These are phyloP conservation scores for Mus spretus DNA, from an alignment of 2,797 vertebrate genomes.

Conservation along the genomic window DNA sequence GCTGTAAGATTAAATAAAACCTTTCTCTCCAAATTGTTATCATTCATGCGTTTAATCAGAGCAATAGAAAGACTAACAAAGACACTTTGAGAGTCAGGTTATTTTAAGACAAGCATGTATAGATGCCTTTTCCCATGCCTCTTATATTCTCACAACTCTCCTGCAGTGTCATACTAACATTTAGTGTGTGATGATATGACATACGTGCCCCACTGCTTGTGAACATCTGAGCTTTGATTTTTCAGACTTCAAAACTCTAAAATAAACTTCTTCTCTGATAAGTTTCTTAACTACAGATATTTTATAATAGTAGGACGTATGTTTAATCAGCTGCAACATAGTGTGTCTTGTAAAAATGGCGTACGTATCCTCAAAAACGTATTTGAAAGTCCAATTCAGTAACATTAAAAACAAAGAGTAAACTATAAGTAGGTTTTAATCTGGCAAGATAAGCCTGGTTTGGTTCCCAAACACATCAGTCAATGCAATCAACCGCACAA, in stretches of 20 bases:
- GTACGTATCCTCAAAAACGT: background rate
- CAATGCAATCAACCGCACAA: background rate
- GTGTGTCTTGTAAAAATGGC: background rate
- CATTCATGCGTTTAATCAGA: background rate
- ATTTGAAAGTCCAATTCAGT: background rate
- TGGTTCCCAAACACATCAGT: background rate
- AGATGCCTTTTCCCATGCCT: background rate
- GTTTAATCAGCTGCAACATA: background rate
- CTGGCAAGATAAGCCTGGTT: background rate
- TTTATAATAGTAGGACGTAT: background rate
- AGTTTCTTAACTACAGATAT: background rate
- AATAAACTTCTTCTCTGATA: background rate
- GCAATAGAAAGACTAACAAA: background rate
- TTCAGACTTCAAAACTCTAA: constrained; percentile 8
- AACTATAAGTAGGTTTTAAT: background rate
- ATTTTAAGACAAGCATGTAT: background rate
- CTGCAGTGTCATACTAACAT: background rate
- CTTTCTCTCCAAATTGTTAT: background rate
- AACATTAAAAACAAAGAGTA: background rate
- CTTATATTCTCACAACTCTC: background rate
- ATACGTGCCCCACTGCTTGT: background rate
- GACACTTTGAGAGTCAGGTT: background rate
- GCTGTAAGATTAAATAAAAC: background rate
- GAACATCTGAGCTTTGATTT: background rate
- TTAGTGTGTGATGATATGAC: background rate